A percentile compares a stretch with the other conserved stretches of the same genome.
Conservation (phyloP, 2,113 vertebrate genomes). For the Drymodes brunneopygia region DNA sequence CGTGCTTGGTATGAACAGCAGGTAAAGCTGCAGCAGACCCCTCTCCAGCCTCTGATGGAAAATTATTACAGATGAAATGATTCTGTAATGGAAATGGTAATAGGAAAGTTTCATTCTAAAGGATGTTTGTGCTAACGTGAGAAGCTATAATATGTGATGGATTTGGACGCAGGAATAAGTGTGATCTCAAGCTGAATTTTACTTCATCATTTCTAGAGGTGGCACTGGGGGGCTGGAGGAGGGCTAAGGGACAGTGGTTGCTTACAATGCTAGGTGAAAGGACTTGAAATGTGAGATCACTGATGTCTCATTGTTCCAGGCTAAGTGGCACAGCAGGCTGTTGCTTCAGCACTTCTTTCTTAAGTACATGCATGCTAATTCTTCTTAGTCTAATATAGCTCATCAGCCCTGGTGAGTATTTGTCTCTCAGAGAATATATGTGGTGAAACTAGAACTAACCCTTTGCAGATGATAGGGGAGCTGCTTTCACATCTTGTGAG, state of each 20-base stretch:
- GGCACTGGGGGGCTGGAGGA: not conserved
- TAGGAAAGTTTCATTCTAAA: conserved; percentile 49
- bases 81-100: conserved; percentile 52
- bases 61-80: conserved; percentile 66
- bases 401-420: not conserved
- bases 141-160: conserved; percentile 2
- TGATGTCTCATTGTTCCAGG: not conserved
- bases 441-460: not conserved
- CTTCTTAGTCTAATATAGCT: not conserved
- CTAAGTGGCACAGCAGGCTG: conserved; percentile 6
- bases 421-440: not conserved
- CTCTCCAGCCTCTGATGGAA: conserved; percentile 50
- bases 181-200: conserved; percentile 18
- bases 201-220: conserved; percentile 34
- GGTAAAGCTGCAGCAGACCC: conserved; percentile 51
- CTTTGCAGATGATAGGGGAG: not conserved
- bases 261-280: not conserved
- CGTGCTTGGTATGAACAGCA: conserved; percentile 54
- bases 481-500: not conserved
- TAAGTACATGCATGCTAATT: not conserved
- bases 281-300: not conserved
- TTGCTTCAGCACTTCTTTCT: conserved; percentile 33
- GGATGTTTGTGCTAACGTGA: conserved; percentile 32
- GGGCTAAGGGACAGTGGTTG: not conserved
- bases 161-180: conserved; percentile 11